Conservation (phyloP, 2,113 vertebrate genomes). For the Neolamprologus fasciatus region DNA sequence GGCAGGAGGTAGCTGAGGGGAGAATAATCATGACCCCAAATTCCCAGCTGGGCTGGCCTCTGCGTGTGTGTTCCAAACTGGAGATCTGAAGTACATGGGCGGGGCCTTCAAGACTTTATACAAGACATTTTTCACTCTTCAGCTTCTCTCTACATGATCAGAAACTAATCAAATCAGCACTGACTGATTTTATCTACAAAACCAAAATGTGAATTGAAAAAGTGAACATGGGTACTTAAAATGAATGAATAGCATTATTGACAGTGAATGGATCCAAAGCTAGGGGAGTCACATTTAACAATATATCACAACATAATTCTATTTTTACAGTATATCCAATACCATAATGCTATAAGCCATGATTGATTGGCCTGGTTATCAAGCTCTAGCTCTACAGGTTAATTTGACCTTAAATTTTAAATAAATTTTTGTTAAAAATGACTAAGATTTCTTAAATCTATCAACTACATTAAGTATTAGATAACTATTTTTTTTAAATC, state of each 20-base stretch:
- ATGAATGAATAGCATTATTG: background rate
- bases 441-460: background rate
- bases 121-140: background rate
- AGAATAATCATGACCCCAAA: background rate
- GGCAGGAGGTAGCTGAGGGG: background rate
- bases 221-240: background rate
- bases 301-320: background rate
- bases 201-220: background rate
- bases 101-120: slow-evolving; percentile 1
- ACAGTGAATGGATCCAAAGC: background rate
- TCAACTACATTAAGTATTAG: background rate
- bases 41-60: background rate
- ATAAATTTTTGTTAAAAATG: background rate
- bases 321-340: background rate
- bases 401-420: background rate
- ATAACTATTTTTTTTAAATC: background rate
- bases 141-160: background rate
- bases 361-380: background rate
- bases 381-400: background rate
- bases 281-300: background rate
- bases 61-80: background rate
- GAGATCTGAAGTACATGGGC: background rate
- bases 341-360: background rate
- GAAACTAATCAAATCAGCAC: background rate
- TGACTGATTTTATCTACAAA: background rate